A percentile compares a stretch with the other conserved stretches of the same genome.
Conservation (phyloP, 1,140 invertebrate genomes). For the Proctacanthus coquilletti region DNA sequence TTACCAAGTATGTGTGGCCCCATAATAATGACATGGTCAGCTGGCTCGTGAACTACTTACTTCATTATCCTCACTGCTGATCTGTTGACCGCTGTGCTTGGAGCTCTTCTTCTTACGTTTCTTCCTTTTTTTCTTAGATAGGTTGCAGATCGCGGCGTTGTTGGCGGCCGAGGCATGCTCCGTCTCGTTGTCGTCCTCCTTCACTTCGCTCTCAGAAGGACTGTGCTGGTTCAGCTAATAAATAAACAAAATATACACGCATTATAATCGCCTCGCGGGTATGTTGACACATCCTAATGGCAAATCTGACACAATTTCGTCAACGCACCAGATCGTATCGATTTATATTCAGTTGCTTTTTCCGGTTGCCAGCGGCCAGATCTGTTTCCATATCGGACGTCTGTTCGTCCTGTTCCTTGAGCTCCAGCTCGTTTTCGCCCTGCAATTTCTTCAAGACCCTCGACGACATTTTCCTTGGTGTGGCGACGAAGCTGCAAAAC, state of each 20-base stretch:
- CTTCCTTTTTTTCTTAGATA: conserved; percentile 30
- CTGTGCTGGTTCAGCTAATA: conserved; percentile 38
- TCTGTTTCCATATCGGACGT: conserved; percentile 35
- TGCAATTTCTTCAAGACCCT: conserved; percentile 45
- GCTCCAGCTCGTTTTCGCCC: conserved; percentile 33
- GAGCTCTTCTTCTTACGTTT: conserved; percentile 48
- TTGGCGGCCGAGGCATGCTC: conserved; percentile 35
- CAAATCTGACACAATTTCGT: not conserved
- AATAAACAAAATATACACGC: not conserved
- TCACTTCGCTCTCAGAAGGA: conserved; percentile 49
- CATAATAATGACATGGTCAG: too few species aligned
- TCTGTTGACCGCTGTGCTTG: conserved; percentile 33
- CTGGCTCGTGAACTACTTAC: too few species aligned
- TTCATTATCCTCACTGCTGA: conserved; percentile 45
- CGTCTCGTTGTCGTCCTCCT: conserved; percentile 53
- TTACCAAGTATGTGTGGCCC: too few species aligned
- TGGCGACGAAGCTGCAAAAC: too few species aligned
- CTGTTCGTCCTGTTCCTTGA: conserved; percentile 30
- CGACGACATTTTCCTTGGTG: conserved; percentile 42
- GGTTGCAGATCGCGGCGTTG: conserved; percentile 24
- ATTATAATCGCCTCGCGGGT: conserved; percentile 12
- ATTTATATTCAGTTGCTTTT: conserved; percentile 39
- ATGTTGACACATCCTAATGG: conserved; percentile 6
- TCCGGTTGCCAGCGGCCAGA: conserved; percentile 29
- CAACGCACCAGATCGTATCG: conserved; percentile 44